Percentiles rank a stretch among this genome's conserved stretches.
phyloP scores from a whole-genome alignment of 2,113 vertebrate genomes.

The Alligator sinensis region DNA sequence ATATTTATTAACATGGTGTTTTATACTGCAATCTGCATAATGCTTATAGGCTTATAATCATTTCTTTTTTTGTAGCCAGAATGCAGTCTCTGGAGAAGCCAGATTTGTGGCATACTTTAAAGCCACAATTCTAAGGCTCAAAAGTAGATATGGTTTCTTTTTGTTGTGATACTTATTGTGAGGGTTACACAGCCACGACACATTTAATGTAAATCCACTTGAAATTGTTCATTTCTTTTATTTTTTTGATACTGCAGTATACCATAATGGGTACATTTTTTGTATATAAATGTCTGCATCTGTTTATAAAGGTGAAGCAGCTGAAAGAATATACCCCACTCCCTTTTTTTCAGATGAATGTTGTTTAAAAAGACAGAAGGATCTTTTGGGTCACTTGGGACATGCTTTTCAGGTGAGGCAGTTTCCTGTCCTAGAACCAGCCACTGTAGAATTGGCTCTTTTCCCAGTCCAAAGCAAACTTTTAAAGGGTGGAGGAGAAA shows the following conservation, averaged over 20 bases:
- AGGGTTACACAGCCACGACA: neutral
- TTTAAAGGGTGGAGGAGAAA: fast-evolving
- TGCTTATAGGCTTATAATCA: too few relatives aligned
- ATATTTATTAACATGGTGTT: neutral
- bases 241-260: neutral
- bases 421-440: neutral
- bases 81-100: neutral
- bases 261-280: neutral
- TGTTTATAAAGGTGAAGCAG: fast-evolving
- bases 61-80: neutral
- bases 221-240: neutral
- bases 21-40: neutral
- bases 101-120: neutral
- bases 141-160: neutral
- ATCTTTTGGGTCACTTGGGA: neutral
- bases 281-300: neutral
- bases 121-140: neutral
- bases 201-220: neutral
- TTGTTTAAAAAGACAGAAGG: neutral
- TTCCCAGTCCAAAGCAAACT: neutral
- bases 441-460: fast-evolving
- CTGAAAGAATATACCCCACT: neutral
- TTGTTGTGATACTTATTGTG: neutral
- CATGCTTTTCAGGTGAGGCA: neutral
- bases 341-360: neutral